Conservation (phyloP, 2,888 invertebrate species). For the Lasioglossum marginatum region DNA sequence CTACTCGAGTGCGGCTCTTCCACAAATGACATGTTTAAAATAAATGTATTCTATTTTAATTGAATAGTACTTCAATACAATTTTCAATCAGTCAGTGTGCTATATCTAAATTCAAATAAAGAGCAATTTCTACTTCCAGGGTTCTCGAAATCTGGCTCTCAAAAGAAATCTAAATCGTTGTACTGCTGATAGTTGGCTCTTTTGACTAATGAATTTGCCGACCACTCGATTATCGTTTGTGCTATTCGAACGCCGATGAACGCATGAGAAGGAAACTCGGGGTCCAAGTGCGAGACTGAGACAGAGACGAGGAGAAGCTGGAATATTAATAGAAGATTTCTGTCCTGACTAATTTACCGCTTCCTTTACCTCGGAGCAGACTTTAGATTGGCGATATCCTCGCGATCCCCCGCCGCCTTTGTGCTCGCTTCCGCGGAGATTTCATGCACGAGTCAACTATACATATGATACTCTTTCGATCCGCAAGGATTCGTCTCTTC, state of each 20-base stretch:
- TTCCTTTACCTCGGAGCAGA: conserved; percentile 67
- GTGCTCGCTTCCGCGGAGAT: background rate
- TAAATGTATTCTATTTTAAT: no score
- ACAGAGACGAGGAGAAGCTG: conserved; percentile 24
- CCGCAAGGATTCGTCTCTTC: background rate
- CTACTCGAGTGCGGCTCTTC: no score
- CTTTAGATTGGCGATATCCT: conserved; percentile 29
- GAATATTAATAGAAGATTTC: conserved; percentile 74
- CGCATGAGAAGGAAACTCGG: conserved; percentile 46
- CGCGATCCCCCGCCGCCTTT: conserved; percentile 14
- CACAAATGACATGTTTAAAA: no score
- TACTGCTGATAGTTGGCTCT: no score
- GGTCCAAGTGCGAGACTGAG: background rate
- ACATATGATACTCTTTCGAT: background rate
- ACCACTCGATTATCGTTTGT: no score
- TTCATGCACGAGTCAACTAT: background rate
- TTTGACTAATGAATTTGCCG: no score
- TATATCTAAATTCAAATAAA: no score
- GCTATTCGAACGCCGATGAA: conserved; percentile 8
- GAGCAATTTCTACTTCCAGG: no score
- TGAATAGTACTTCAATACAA: no score
- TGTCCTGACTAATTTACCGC: conserved; percentile 72
- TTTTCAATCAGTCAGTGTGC: no score
- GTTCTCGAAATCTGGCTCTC: no score
- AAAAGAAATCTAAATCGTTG: no score